Conservation (phyloP, 1,140 invertebrate genomes). For the Zaprionus kolodkinae region DNA sequence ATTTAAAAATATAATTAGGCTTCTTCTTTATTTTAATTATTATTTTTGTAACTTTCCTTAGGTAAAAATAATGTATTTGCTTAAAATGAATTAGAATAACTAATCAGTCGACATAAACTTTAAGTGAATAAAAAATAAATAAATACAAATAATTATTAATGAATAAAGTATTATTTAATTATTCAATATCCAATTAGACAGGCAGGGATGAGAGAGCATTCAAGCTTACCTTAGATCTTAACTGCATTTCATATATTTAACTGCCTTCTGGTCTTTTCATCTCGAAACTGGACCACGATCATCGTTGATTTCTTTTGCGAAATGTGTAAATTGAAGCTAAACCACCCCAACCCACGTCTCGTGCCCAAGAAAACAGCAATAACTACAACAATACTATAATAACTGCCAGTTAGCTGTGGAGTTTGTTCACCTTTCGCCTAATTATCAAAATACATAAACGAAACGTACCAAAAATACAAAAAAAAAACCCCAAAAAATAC, state of each 20-base stretch:
- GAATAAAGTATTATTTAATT: too few species aligned
- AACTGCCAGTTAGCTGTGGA: conserved; percentile 50
- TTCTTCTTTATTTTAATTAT: too few species aligned
- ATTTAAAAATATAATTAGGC: too few species aligned
- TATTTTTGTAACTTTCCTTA: too few species aligned
- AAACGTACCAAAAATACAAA: conserved; percentile 46
- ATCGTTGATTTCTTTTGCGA: conserved; percentile 69
- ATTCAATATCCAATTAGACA: too few species aligned
- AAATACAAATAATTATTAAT: too few species aligned
- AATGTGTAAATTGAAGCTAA: conserved; percentile 67
- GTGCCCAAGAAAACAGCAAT: conserved; percentile 34
- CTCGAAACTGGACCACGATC: conserved; percentile 26
- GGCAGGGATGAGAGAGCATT: not conserved
- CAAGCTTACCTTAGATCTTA: not conserved
- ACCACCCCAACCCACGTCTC: conserved; percentile 3
- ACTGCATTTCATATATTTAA: conserved; percentile 5
- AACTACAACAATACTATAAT: conserved; percentile 37
- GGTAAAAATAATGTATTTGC: too few species aligned
- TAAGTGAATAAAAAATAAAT: too few species aligned
- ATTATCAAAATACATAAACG: conserved; percentile 82
- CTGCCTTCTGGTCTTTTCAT: conserved; percentile 42
- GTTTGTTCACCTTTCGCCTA: conserved; percentile 82
- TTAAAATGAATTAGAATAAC: too few species aligned
- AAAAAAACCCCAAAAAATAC: conserved; percentile 24
- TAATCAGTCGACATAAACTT: too few species aligned